Percentiles rank a stretch among this genome's conserved stretches.
Conservation (phyloP, 2,888 invertebrate genomes). For the Lasioglossum vierecki region DNA sequence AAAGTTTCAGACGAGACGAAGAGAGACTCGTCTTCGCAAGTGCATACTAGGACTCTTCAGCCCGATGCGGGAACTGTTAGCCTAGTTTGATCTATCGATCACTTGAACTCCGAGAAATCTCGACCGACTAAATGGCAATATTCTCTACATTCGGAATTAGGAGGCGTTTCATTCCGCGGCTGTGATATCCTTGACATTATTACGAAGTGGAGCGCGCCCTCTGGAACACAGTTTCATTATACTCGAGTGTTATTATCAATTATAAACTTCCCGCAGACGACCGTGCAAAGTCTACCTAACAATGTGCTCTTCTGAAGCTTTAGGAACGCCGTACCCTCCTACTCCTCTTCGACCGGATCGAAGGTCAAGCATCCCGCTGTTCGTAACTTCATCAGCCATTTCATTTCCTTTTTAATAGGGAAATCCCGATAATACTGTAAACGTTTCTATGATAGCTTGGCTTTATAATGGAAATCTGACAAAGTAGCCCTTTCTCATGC, state of each 20-base stretch:
- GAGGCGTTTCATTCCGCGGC: neutral
- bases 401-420: neutral
- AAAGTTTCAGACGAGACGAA: slow-evolving; percentile 3
- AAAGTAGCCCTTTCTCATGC: too few relatives aligned
- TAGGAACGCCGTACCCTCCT: neutral
- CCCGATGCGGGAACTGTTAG: slow-evolving; percentile 5
- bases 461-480: neutral
- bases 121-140: neutral
- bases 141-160: slow-evolving; percentile 13
- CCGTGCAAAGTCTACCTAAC: slow-evolving; percentile 6
- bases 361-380: slow-evolving; percentile 5
- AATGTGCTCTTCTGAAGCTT: neutral
- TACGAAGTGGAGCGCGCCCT: neutral
- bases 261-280: slow-evolving; percentile 3
- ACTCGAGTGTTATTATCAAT: slow-evolving; percentile 1
- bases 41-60: neutral
- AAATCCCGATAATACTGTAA: neutral
- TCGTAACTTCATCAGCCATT: neutral
- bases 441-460: neutral
- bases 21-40: slow-evolving; percentile 4
- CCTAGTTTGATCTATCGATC: slow-evolving; percentile 10
- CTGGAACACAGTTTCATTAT: slow-evolving; percentile 6
- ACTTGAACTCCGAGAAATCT: neutral
- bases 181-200: slow-evolving; percentile 2
- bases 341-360: neutral